Evolutionary conservation across 2,113 vertebrate species (phyloP).

Genomic region (Hyla sarda): DNA sequence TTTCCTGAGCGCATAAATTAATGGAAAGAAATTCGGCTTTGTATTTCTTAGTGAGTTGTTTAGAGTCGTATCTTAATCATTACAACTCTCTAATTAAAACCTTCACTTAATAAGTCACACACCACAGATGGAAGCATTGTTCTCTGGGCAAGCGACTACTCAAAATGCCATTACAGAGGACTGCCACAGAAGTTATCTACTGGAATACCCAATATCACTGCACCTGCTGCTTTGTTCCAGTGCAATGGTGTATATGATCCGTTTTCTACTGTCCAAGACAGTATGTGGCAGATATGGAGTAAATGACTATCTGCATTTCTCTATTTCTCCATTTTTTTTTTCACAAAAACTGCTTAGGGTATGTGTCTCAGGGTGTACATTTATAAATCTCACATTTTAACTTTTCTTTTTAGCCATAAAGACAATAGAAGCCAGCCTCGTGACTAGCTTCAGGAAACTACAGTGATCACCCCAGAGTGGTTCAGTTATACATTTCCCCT

Average conservation of each 20-base stretch:
- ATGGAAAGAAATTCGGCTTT: conserved; percentile 20
- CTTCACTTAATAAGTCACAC: conserved; percentile 36
- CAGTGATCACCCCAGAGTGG: no score
- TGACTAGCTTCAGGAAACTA: no score
- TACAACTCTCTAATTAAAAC: conserved; percentile 42
- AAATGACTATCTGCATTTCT: neutral
- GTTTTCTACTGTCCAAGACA: neutral
- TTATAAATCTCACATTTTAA: no score
- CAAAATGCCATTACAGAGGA: neutral
- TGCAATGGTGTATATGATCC: conserved; percentile 1
- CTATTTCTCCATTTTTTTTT: neutral
- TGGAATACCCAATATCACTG: neutral
- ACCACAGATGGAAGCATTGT: conserved; percentile 35
- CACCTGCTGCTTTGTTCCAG: conserved; percentile 29
- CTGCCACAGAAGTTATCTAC: neutral
- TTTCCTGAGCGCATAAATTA: conserved; percentile 27
- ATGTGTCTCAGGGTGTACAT: no score
- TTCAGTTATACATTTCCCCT: no score
- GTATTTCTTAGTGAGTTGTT: conserved; percentile 28
- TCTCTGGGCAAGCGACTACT: conserved; percentile 31
- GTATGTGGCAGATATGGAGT: neutral
- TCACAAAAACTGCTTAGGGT: no score
- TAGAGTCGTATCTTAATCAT: conserved; percentile 40
- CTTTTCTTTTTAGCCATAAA: no score
- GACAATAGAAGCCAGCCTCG: no score